These are phyloP conservation scores for Hartigia nigra DNA, from an alignment of 2,888 invertebrate genomes.

Conservation along the genomic window DNA sequence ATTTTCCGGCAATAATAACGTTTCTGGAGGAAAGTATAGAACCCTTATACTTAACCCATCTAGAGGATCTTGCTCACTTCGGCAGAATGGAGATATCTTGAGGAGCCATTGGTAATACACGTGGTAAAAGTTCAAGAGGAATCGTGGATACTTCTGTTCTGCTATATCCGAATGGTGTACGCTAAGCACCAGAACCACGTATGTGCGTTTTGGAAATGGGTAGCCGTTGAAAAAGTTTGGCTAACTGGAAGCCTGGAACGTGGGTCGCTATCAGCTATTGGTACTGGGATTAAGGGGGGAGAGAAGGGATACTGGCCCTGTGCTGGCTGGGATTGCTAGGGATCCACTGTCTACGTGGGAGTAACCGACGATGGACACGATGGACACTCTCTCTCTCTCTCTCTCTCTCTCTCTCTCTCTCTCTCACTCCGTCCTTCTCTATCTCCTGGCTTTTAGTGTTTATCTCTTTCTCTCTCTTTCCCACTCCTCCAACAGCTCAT, in stretches of 20 bases:
- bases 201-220: not conserved
- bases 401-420: not conserved
- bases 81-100: not conserved
- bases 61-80: not conserved
- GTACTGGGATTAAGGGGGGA: not conserved
- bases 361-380: not conserved
- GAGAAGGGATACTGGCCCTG: not conserved
- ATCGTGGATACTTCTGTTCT: not conserved
- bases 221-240: constrained; percentile 4
- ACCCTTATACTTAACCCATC: not conserved
- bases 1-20: not conserved
- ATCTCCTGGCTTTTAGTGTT: constrained; percentile 10
- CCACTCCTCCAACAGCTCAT: not conserved
- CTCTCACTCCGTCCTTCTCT: not conserved
- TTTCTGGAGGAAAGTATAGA: not conserved
- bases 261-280: constrained; percentile 1
- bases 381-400: too few relatives aligned
- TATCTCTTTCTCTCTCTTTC: constrained; percentile 2
- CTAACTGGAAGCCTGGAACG: not conserved
- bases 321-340: not conserved
- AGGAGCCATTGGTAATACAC: not conserved
- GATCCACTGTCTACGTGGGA: constrained; percentile 3
- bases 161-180: not conserved
- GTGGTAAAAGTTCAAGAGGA: not conserved
- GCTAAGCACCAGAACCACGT: not conserved